Conservation (phyloP, 2,797 vertebrate species). For the Melanotaenia nigrans region DNA sequence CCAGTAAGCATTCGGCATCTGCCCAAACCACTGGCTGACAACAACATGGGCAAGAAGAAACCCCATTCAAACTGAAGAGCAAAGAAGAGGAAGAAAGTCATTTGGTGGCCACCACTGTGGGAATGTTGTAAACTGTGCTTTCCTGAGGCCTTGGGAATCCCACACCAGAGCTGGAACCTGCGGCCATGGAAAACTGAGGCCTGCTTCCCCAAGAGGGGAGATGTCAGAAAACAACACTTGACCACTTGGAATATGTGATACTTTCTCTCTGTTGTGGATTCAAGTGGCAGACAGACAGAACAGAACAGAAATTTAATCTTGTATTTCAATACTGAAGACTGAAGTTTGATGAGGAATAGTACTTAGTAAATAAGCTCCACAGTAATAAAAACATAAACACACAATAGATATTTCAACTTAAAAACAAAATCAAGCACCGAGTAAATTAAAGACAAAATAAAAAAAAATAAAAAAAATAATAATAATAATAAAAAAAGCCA, state of each 20-base stretch:
- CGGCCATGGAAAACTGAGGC: constrained; percentile 74
- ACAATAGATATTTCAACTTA: too few relatives aligned
- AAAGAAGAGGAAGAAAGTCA: constrained; percentile 72
- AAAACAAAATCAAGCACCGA: too few relatives aligned
- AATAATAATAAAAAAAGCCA: too few relatives aligned
- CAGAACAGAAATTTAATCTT: neutral
- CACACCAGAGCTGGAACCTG: constrained; percentile 81
- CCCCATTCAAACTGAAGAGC: constrained; percentile 57
- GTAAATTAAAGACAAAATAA: too few relatives aligned
- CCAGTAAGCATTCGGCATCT: constrained; percentile 71
- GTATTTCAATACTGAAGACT: neutral
- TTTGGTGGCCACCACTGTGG: constrained; percentile 79
- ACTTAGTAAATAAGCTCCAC: too few relatives aligned
- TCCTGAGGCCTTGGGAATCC: constrained; percentile 83
- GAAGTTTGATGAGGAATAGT: neutral
- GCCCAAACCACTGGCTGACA: constrained; percentile 80
- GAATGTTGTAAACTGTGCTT: constrained; percentile 83
- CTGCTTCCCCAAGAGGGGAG: constrained; percentile 58
- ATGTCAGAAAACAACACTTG: constrained; percentile 56
- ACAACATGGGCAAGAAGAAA: constrained; percentile 75
- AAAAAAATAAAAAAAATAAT: too few relatives aligned
- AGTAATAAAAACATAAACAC: neutral
- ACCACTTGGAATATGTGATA: constrained; percentile 42
- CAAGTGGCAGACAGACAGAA: neutral
- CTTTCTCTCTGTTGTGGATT: constrained; percentile 34